Base-by-base conservation (phyloP, 2,888 invertebrate genomes). In the Chromoteleia sp. region DNA sequence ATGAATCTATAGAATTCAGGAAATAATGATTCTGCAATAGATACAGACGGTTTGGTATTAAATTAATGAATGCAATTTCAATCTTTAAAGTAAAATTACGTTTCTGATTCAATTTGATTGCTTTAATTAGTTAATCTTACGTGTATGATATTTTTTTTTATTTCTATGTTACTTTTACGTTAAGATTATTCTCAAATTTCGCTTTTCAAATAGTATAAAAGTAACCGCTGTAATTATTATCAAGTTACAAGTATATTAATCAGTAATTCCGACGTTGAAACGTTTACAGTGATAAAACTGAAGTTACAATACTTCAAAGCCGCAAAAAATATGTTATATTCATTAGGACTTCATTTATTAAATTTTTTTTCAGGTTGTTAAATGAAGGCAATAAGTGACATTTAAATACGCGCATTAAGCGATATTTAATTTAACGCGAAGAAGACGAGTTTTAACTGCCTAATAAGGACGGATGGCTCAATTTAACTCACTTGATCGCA, bases 281-380 rank as follows among this genome's bases (percentile, higher is more conserved):
- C 17, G 12, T 36, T 63, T 17, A 39, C 52, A 4, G 25, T n/a
- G 29, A 48, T 65, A 52, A 65, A 65, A 52, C 36, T 5, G 41
- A n/a, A n/a, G n/a, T n/a, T 30, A 54, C 52, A 54, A 52, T 54
- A 19, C 6, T 30, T 15, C n/a, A 25, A 30, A 0, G 25, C 2
- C 2, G 33, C 14, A 54, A 56, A 54, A 68, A 43, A 7, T 19
- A 19, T 68, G 67, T 33, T 21, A 43, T 10, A 33, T 56, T 33
- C 68, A 33, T 56, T 56, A 68, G 45, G 54, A 56, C 43, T 68
- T 56, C 68, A 68, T 68, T 68, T 54, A 54, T 21, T 14, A 56
- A 52, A 54, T 21, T 50, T 68, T 45, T 30, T 45, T 10, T 21
- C 21, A n/a, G 45, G 19, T 45, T 33, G 68, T 56, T 68, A 43